Base-by-base conservation (phyloP, 2,113 vertebrate genomes). In the Catagonus wagneri region DNA sequence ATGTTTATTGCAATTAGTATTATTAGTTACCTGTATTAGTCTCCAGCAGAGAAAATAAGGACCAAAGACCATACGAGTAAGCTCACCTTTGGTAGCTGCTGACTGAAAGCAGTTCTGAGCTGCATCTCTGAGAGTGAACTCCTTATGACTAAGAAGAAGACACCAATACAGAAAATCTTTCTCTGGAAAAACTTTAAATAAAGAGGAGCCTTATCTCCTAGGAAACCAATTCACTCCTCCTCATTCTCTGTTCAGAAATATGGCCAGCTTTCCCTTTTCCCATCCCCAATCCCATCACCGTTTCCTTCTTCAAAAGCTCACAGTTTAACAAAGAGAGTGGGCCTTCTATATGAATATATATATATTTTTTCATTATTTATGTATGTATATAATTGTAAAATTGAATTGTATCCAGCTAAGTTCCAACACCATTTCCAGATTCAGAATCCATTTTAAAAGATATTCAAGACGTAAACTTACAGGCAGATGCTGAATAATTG, bases 101-200 rank as follows among this genome's bases (percentile, higher is more conserved):
- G 95, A 86, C 5, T 27, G 78, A 87, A 88, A 92, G 83, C n/a
- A 66, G 39, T 85, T 94, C 72, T 69, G 81, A 90, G 66, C 93
- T 74, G 85, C 66, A 34, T 93, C 90, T 96, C 84, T 83, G 22
- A 39, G 76, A 90, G 79, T 71, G 22, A 80, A 71, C 25, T 74
- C 94, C 84, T 93, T 95, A 72, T 97, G 96, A 97, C 96, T 97
- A 95, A 96, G 92, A 90, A 94, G 94, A 95, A 90, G 96, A 94
- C 78, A 92, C 95, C 95, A 96, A 36, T 96, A 96, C 97, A 96
- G 97, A 98, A 94, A 94, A 97, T 65, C 97, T 97, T 98, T 98
- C 97, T 97, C 98, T 98, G 97, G 97, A 97, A 97, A 98, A 98
- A 98, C 98, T 98, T 98, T 98, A 98, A 98, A 98, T 98, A 97